These are phyloP conservation scores for Doryteuthis pealeii DNA, from an alignment of 1,140 invertebrate genomes.

Conservation along the genomic window DNA sequence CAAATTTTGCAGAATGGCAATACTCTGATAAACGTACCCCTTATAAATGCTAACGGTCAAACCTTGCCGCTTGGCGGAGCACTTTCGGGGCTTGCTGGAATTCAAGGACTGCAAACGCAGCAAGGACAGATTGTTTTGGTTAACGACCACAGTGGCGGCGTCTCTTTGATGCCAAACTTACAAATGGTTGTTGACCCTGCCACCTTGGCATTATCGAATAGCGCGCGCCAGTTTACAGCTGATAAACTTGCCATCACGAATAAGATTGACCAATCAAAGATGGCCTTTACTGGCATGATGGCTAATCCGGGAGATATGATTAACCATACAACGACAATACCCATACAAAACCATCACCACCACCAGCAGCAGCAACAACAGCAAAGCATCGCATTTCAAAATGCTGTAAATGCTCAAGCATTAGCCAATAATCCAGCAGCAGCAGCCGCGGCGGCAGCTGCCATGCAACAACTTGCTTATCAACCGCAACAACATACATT, in stretches of 20 bases:
- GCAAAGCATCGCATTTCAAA: not conserved
- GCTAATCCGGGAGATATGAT: not conserved
- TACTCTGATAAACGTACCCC: conserved; percentile 28
- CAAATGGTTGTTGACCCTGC: conserved; percentile 32
- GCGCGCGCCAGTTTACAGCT: not conserved
- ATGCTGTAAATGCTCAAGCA: not conserved
- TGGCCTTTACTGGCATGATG: not conserved
- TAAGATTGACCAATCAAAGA: not conserved
- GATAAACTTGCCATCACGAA: not conserved
- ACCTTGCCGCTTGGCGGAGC: not conserved
- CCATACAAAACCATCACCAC: not conserved
- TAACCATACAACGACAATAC: not conserved
- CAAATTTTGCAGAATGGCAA: conserved; percentile 10
- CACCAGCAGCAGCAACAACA: not conserved
- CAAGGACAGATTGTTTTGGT: conserved; percentile 48
- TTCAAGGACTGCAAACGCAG: conserved; percentile 26
- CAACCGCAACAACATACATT: not conserved
- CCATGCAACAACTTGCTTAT: not conserved
- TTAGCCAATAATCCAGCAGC: not conserved
- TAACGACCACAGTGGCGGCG: conserved; percentile 47
- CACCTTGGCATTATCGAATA: conserved; percentile 17
- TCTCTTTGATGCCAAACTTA: conserved; percentile 43
- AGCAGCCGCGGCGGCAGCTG: not conserved
- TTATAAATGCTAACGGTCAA: conserved; percentile 24
- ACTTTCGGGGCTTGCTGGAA: conserved; percentile 20